phyloP scores from a whole-genome alignment of 2,888 invertebrate genomes.

The Cheiracanthium punctorium region DNA sequence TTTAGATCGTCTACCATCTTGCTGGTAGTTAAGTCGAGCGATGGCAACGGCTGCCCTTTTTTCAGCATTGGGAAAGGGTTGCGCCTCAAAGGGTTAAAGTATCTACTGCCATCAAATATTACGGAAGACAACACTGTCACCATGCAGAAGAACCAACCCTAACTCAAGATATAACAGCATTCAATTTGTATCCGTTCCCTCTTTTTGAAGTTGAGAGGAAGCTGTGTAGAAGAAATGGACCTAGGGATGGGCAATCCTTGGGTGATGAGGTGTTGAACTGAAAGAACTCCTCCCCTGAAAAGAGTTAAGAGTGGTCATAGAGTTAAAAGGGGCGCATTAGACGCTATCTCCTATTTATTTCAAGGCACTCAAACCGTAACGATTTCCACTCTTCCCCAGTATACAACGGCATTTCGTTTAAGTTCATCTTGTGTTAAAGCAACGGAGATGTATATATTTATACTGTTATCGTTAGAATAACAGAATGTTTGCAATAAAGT shows the following conservation, averaged over 20 bases:
- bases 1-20: too few relatives aligned
- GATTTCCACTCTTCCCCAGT: constrained; percentile 21
- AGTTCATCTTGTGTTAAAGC: neutral
- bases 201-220: constrained; percentile 8
- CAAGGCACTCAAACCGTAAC: constrained; percentile 45
- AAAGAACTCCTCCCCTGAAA: constrained; percentile 39
- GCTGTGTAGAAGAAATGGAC: constrained; percentile 36
- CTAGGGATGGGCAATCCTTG: constrained; percentile 37
- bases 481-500: too few relatives aligned
- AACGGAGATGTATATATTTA: neutral
- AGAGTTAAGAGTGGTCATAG: constrained; percentile 57
- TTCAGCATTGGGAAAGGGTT: too few relatives aligned
- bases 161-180: neutral
- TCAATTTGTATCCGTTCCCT: constrained; percentile 58
- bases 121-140: too few relatives aligned
- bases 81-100: too few relatives aligned
- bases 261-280: constrained; percentile 59
- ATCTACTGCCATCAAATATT: too few relatives aligned
- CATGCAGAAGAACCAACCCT: neutral
- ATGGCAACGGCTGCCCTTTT: too few relatives aligned
- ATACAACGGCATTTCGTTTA: constrained; percentile 10
- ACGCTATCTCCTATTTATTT: constrained; percentile 45
- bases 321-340: constrained; percentile 62
- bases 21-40: too few relatives aligned
- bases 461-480: too few relatives aligned